Evolutionary conservation across 2,797 vertebrate species (phyloP), one percentile per base, ranked within the genome.

Genomic region (Dicrostonyx torquatus): DNA sequence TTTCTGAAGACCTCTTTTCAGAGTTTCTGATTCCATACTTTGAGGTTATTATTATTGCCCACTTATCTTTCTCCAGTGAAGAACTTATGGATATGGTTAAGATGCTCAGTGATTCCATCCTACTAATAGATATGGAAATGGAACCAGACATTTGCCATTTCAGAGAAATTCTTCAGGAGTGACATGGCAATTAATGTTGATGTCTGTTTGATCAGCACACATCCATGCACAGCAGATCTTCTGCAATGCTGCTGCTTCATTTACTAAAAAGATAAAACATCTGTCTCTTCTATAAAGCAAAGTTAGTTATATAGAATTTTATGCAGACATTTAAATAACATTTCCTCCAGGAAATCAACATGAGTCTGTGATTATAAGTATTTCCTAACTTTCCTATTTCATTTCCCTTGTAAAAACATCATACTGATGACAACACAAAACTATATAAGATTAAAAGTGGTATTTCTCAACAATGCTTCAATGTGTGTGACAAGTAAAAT

Each of bases 401-500:
- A 68, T 12, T 73, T 31, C 1, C 68, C 58, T 83, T 50, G 20
- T 14, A 26, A 11, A 55, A 76, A 34, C 2, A 73, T 73, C 64
- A 31, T 79, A 50, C 1, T 93, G 78, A 29, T 62, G 53, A 85
- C 72, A 80, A 90, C 70, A 13, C 6, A 84, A 89, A 77, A 66
- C 20, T 17, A 2, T 40, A 20, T 78, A 84, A 11, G 12, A 53
- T 87, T 91, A 93, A 86, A 45, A 62, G 20, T 0, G 53, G 43
- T 72, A 85, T 82, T 62, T 45, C 83, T 26, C 18, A 60, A 31
- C 12, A 78, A 29, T 48, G 29, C 1, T 58, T 17, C 77, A 90
- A 82, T 18, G 43, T 45, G 18, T 89, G 82, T 78, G 85, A 26
- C 34, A 70, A 86, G 22, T 55, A 64, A 90, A 95, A 55, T 90